Percentiles rank a stretch among this genome's conserved stretches.
Conservation (phyloP, 2,797 vertebrate species). For the Bucorvus abyssinicus region DNA sequence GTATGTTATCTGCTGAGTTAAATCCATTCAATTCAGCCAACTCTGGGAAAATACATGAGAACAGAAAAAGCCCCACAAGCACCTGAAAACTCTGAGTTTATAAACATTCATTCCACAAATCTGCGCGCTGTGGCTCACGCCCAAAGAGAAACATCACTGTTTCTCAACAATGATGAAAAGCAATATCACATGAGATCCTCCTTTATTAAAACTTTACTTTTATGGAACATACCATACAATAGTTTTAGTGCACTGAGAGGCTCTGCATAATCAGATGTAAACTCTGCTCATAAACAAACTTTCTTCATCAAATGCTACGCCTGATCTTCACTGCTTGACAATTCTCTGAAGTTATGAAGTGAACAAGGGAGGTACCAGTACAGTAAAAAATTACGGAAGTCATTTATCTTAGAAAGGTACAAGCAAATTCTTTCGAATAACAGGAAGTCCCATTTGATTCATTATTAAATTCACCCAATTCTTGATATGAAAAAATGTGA, state of each 20-base stretch:
- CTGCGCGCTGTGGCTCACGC: background rate
- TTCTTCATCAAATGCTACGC: background rate
- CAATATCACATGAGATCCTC: background rate
- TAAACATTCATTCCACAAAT: background rate
- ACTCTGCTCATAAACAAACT: background rate
- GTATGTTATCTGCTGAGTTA: background rate
- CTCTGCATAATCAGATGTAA: background rate
- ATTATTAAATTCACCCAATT: slow-evolving; percentile 49
- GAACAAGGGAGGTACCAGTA: background rate
- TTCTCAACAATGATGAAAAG: background rate
- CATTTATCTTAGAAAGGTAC: background rate
- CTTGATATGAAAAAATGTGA: slow-evolving; percentile 42
- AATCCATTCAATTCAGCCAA: background rate
- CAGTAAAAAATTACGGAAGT: background rate
- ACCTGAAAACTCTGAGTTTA: background rate
- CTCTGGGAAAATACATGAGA: background rate
- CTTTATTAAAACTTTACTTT: background rate
- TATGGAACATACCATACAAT: background rate
- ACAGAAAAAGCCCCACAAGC: background rate
- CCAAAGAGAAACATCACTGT: background rate
- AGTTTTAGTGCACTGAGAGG: background rate
- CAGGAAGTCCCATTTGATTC: background rate
- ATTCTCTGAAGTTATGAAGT: background rate
- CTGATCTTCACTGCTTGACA: background rate
- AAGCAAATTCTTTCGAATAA: background rate